Base-by-base conservation (phyloP, 2,888 invertebrate species). In the Notodromas monacha region DNA sequence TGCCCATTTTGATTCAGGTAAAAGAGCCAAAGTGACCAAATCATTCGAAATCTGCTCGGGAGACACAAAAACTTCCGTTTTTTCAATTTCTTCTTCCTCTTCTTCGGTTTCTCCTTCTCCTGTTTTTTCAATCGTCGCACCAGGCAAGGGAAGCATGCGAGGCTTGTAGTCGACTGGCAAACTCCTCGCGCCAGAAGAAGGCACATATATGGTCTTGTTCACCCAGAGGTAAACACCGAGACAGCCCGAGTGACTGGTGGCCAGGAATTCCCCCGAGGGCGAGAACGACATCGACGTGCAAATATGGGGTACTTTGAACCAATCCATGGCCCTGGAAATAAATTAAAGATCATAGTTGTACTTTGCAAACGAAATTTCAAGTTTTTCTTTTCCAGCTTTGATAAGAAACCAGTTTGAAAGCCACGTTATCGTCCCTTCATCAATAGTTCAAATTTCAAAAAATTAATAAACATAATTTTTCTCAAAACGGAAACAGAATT, bases 141-240 rank as follows among this genome's bases (percentile, higher is more conserved):
- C n/a, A 14, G 50, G 45, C 12, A 44, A 42, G 39, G 50, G 43
- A 32, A 47, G 42, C 29, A 48, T 36, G 3, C 44, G 45, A 8
- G 54, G 53, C 29, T 45, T 41, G 36, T 44, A 50, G 35, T 49
- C 44, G 2, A 42, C 36, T 3, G 50, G 47, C 14, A 79, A 56
- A n/a, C n/a, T n/a, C 0, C 74, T 68, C 41, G 64, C 64, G 10
- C 89, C 55, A 15, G 72, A 65, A 15, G 84, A 57, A 43, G 68
- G 68, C 31, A 65, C 58, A 47, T 73, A 92, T 2, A 86, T 49
- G 1, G 72, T 65, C 43, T 64, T 64, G 50, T 92, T 96, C 1
- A 73, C 65, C 92, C 92, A 96, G 16, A 96, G 54, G 45, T 72
- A 81, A 31, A 99, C 61, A 1, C 86, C 89, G 12, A 84, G 51